phyloP scores from a whole-genome alignment of 2,113 vertebrate species.

The Dromaius novaehollandiae region DNA sequence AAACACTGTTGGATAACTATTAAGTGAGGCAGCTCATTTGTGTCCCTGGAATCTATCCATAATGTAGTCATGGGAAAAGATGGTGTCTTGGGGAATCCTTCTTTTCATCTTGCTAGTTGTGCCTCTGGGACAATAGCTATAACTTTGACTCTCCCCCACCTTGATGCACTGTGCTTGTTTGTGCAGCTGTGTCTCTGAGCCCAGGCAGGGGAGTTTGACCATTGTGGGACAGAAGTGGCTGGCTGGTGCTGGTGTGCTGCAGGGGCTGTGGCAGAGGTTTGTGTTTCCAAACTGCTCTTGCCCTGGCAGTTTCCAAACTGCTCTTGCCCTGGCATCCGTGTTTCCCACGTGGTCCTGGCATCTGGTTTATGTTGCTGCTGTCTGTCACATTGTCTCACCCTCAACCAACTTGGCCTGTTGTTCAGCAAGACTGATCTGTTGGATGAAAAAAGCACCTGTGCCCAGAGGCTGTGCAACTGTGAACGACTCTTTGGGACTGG shows the following conservation, averaged over 20 bases:
- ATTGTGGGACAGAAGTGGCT: background rate
- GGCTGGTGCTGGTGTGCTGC: too few relatives aligned
- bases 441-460: background rate
- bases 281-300: too few relatives aligned
- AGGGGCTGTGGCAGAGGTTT: too few relatives aligned
- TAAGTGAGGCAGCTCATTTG: background rate
- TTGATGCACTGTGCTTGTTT: background rate
- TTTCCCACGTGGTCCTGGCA: background rate
- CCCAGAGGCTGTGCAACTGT: background rate
- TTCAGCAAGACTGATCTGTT: background rate
- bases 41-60: background rate
- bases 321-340: background rate
- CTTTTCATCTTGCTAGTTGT: background rate
- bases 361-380: background rate
- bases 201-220: background rate
- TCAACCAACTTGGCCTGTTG: background rate
- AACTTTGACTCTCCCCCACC: background rate
- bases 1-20: background rate
- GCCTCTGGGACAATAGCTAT: background rate
- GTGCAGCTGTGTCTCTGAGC: background rate
- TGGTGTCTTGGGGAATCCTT: background rate
- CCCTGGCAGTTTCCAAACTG: too few relatives aligned
- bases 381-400: background rate
- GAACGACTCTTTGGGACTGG: background rate
- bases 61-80: background rate